Evolutionary conservation across 1,140 invertebrate species (phyloP), one percentile per base, ranked within the genome.

Genomic region (Uloborus diversus): DNA sequence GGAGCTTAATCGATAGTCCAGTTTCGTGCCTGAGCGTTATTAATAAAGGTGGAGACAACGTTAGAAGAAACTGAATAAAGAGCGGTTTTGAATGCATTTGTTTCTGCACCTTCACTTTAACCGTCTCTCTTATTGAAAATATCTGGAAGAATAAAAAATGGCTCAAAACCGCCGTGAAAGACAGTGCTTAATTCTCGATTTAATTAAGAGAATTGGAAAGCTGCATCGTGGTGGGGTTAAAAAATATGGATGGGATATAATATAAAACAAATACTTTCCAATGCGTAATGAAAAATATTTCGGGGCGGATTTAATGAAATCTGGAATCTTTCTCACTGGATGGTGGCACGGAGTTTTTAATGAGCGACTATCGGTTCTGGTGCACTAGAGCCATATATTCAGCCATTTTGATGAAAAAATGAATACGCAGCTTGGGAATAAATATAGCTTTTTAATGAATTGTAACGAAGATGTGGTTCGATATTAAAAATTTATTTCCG

Each of bases 201-300:
- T 70, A 70, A 70, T 70, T 70, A 70, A 70, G 68, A 57, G 68
- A 70, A 35, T 57, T n/a, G 27, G 25, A 42, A 51, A 27, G 14
- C 30, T 20, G 51, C n/a, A 7, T 7, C n/a, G 9, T 14, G 25
- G 11, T 2, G 7, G 32, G 37, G 30, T 49, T 49, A 70, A 70
- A 70, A 70, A 70, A 70, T 56, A 56, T n/a, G n/a, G n/a, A n/a
- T n/a, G 33, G 68, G 51, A 70, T 70, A 70, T 57, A 70, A 70
- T 62, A 70, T 70, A 70, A 70, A 70, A 70, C 68, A 70, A 70
- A 70, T 70, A 70, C 68, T 70, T 70, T 70, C 49, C 68, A 70
- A 25, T 70, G 68, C 68, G 27, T 70, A 70, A 70, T 70, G 68
- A 70, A 70, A 70, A 70, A 70, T 70, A 70, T 53, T 70, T 70